Evolutionary conservation across 2,888 invertebrate genomes (phyloP).

Genomic region (Clivina fossor): DNA sequence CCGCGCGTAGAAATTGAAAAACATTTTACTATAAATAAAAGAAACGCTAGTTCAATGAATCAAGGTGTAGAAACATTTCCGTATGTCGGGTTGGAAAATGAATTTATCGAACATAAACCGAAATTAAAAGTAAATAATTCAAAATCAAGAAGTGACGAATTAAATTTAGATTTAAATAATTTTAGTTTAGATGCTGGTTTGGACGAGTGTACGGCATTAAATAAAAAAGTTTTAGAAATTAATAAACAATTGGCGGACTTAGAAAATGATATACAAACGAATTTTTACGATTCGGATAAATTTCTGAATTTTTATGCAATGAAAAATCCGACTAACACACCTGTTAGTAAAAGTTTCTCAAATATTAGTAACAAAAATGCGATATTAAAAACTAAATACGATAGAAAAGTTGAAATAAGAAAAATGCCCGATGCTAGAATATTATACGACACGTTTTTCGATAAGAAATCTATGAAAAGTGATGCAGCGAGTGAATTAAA

Average conservation of each 20-base stretch:
- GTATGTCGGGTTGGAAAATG: conserved; percentile 4
- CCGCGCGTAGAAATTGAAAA: conserved; percentile 30
- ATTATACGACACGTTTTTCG: no score
- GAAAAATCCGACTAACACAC: conserved; percentile 2
- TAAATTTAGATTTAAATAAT: not conserved
- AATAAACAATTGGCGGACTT: conserved; percentile 27
- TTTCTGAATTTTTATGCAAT: not conserved
- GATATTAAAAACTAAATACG: not conserved
- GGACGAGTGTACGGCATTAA: conserved; percentile 10
- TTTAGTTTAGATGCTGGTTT: not conserved
- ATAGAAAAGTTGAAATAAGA: not conserved
- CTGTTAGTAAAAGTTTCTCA: not conserved
- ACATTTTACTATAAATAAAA: conserved; percentile 35
- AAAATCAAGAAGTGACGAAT: not conserved
- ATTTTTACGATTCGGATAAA: conserved; percentile 19
- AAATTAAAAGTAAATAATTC: not conserved
- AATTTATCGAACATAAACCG: not conserved
- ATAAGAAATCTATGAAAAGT: no score
- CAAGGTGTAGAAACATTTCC: conserved; percentile 22
- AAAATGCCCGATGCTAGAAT: no score
- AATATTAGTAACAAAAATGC: conserved; percentile 1
- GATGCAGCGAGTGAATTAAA: conserved; percentile 15
- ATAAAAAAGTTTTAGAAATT: conserved; percentile 22
- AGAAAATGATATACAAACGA: conserved; percentile 22
- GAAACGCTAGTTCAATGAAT: conserved; percentile 15